Base-by-base conservation (phyloP, 2,113 vertebrate genomes). In the Mionectes macconnelli region DNA sequence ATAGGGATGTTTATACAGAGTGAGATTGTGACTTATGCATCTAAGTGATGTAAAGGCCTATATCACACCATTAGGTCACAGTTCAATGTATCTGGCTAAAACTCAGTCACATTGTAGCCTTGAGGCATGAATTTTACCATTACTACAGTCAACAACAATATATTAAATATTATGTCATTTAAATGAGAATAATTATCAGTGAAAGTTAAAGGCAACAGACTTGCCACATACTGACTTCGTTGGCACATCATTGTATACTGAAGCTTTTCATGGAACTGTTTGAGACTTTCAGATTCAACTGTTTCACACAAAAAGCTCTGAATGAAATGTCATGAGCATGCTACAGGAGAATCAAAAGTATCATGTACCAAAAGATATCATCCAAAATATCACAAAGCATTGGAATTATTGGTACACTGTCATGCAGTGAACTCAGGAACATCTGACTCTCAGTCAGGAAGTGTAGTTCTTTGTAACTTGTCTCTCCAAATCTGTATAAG, bases 51-150 rank as follows among this genome's bases (percentile, higher is more conserved):
- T 96, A 86, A 95, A 98, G 95, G 95, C 96, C 95, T 97, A 64
- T 97, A 97, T 96, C 95, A 97, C 84, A 95, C 97, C 95, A 84
- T 98, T 98, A 98, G 97, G 94, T 95, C 97, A 97, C 97, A 97
- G 97, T 98, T 98, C 97, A 97, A 97, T 98, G 97, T 97, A 90
- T 97, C 87, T 96, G 91, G 82, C 73, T 97, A 97, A 98, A 98
- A 98, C 97, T 98, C 97, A 98, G 97, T 98, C 97, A 97, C 95
- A 96, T 47, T 95, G 95, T 97, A 96, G 96, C 97, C 97, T 97
- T 80, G 78, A 97, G 98, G 97, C 97, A 97, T 97, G 92, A 96
- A 96, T 98, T 97, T 98, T 86, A 84, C 77, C 84, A 87, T 96
- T 97, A 93, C 94, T 96, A 87, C 96, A 92, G 95, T 98, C 89